Evolutionary conservation across 2,888 invertebrate genomes (phyloP).

Genomic region (Papilio gigon): DNA sequence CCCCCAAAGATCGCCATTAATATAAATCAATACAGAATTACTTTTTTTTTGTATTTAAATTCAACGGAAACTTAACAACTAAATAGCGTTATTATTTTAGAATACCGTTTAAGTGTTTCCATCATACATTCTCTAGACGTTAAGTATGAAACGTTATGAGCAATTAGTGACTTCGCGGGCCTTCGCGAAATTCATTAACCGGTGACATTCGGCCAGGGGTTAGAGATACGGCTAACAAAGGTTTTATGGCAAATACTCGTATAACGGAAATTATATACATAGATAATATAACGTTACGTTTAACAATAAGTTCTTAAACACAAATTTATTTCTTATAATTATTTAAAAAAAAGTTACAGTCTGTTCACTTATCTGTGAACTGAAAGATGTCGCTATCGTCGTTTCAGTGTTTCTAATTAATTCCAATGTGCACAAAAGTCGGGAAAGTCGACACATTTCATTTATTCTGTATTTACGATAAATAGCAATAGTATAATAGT

Average conservation of each 20-base stretch:
- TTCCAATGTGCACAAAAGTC: no score
- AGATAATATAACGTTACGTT: constrained; percentile 1
- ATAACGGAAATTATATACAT: constrained; percentile 29
- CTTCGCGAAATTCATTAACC: constrained; percentile 56
- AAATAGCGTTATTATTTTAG: constrained; percentile 24
- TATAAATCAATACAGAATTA: not conserved
- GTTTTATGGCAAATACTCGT: constrained; percentile 49
- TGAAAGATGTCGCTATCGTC: no score
- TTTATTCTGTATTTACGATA: no score
- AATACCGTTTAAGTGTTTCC: constrained; percentile 28
- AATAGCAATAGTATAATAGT: no score
- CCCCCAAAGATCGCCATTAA: no score
- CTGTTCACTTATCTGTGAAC: no score
- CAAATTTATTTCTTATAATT: no score
- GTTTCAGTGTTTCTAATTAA: no score
- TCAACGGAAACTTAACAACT: no score
- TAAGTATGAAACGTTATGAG: constrained; percentile 49
- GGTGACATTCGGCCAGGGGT: constrained; percentile 50
- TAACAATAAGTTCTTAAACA: no score
- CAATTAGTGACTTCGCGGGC: constrained; percentile 66
- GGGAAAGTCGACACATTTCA: no score
- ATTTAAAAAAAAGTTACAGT: no score
- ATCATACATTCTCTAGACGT: constrained; percentile 14
- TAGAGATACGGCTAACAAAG: constrained; percentile 50
- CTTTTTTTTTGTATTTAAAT: not conserved